Percentiles rank a stretch among this genome's conserved stretches.
phyloP scores from a whole-genome alignment of 2,797 vertebrate species.

The Sciaenops ocellatus region DNA sequence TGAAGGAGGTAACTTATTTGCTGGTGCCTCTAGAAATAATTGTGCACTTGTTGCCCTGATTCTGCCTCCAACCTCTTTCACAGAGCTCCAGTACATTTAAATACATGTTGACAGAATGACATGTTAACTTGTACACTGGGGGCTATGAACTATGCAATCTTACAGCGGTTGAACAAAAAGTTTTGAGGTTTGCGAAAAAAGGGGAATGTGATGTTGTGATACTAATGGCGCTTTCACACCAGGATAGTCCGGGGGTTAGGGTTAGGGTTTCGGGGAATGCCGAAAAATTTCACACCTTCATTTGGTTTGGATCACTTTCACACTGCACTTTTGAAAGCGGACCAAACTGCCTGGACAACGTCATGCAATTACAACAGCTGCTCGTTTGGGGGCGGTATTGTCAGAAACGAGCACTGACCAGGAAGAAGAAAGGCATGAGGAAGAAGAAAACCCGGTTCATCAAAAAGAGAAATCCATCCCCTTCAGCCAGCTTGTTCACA shows the following conservation, averaged over 20 bases:
- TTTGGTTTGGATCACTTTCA: too few species aligned
- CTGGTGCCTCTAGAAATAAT: conserved; percentile 17
- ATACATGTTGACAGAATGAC: conserved; percentile 36
- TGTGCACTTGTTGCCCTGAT: conserved; percentile 24
- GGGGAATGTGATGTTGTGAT: conserved; percentile 4
- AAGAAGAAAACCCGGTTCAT: too few species aligned
- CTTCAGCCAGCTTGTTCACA: background rate
- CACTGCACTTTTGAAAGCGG: too few species aligned
- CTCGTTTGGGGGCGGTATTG: too few species aligned
- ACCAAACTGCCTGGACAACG: too few species aligned
- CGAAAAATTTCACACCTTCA: too few species aligned
- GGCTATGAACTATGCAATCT: conserved; percentile 13
- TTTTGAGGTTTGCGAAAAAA: conserved; percentile 2
- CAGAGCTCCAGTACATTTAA: conserved; percentile 10
- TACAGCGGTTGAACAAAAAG: background rate
- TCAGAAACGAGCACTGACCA: too few species aligned
- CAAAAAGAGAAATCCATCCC: too few species aligned
- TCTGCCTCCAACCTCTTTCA: conserved; percentile 26
- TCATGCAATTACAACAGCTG: too few species aligned
- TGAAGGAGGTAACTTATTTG: conserved; percentile 29
- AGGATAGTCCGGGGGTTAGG: too few species aligned
- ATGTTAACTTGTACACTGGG: conserved; percentile 24
- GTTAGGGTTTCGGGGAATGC: too few species aligned
- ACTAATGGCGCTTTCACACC: background rate
- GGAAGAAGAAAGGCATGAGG: too few species aligned